phyloP scores from a whole-genome alignment of 2,888 invertebrate genomes.

The Acanthococcus lagerstroemiae region DNA sequence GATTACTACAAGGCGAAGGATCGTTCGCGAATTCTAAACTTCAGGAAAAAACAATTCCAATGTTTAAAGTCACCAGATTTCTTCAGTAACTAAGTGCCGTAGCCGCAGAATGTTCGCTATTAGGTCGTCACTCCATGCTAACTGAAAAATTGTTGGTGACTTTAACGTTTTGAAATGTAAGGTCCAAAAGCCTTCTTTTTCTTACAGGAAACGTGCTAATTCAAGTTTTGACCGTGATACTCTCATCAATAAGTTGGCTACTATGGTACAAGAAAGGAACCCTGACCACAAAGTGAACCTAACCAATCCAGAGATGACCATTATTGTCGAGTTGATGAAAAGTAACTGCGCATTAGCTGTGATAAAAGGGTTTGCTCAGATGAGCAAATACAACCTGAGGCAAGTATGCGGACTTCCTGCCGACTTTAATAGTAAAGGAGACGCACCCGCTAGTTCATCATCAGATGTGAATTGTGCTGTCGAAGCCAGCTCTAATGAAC shows the following conservation, averaged over 20 bases:
- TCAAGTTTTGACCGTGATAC: constrained; percentile 58
- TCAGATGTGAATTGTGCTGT: too few species aligned
- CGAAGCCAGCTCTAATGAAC: too few species aligned
- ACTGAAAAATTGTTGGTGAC: too few species aligned
- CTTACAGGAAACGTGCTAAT: constrained; percentile 59
- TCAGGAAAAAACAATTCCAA: too few species aligned
- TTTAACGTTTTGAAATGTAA: background rate
- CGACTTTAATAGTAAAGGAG: background rate
- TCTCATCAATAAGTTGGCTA: constrained; percentile 62
- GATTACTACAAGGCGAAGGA: too few species aligned
- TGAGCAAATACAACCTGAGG: constrained; percentile 75
- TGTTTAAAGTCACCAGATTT: too few species aligned
- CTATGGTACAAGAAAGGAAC: constrained; percentile 58
- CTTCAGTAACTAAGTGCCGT: too few species aligned
- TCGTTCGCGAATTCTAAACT: too few species aligned
- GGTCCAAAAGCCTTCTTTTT: background rate
- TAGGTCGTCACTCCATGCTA: too few species aligned
- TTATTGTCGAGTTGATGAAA: constrained; percentile 74
- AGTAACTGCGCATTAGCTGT: constrained; percentile 69
- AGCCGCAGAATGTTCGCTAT: too few species aligned
- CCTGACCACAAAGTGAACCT: constrained; percentile 66
- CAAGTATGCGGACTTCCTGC: constrained; percentile 38
- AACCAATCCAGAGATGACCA: constrained; percentile 61
- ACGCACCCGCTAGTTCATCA: background rate
- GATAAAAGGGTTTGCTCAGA: constrained; percentile 64